Evolutionary conservation across 2,888 invertebrate species (phyloP), one percentile per base, ranked within the genome.

Genomic region (Nasonovia ribisnigri): DNA sequence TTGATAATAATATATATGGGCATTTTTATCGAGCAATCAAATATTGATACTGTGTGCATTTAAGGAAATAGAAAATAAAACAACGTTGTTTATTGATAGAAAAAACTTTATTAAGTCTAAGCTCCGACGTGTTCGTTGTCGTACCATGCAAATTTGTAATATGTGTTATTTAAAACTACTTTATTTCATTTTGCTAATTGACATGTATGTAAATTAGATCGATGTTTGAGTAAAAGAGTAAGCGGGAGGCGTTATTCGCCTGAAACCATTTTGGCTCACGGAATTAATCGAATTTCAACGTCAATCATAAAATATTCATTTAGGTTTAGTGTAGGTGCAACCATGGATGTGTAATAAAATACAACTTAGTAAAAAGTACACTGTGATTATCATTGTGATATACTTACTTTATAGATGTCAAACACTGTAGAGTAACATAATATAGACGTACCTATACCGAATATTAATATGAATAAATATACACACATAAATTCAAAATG

Each of bases 211-310:
- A 92, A 88, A 88, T 88, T 92, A 88, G 67, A 77, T 67, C 88
- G 42, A 67, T 88, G 88, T 92, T 92, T 88, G 88, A 67, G 87
- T 60, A 43, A 92, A 92, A 92, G 26, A 51, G 67, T 92, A 67
- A 92, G 42, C 60, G 67, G 48, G 42, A 92, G 88, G 67, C 92
- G 88, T 88, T 67, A 92, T 92, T 88, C 11, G 88, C 88, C 92
- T 43, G 92, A 88, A 92, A 92, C 92, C 92, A 92, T 88, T 92
- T 67, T 36, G 88, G 13, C 87, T n/a, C 86, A 36, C 60, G 88
- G n/a, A 92, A 67, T 92, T 92, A 92, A 88, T 92, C 88, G 87
- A 92, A 92, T 92, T 92, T 88, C 48, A 88, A 92, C 92, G 87
- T 92, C 92, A 92, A 88, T 67, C 60, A 92, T 57, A 60, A 46